Evolutionary conservation across 2,113 vertebrate species (phyloP), one percentile per base, ranked within the genome.

Genomic region (Toxostoma redivivum): DNA sequence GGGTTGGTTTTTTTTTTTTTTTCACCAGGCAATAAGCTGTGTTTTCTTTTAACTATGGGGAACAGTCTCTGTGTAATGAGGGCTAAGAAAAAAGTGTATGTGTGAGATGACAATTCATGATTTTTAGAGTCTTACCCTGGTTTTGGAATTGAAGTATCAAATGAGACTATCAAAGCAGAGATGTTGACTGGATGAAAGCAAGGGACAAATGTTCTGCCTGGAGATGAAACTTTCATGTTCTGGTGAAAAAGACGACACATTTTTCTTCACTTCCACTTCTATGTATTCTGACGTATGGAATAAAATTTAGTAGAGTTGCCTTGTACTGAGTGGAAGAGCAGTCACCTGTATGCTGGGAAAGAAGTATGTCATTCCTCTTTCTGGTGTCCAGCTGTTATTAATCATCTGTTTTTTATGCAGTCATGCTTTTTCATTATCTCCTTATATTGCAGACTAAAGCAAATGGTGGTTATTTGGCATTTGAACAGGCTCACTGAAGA

Each of bases 201-300:
- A 6, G 7, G 54, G 28, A 54, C 6, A 78, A 35, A 74, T 31
- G 24, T 35, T 60, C 25, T 85, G n/a, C 25, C 19, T 58, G 25
- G 28, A 86, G 76, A 77, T 44, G 20, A 44, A 79, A 94, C 79
- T 95, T 96, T 48, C 3, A 30, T 62, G 5, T 64, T 86, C 33
- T 73, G 31, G 37, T 5, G 14, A 45, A 57, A 53, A 50, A 38
- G 24, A 35, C 0, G 1, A 14, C 6, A 27, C 2, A 1, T 27
- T 64, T 70, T 74, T 45, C 17, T 92, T 20, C 10, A 1, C 17
- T 42, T 33, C 22, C 33, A 23, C 58, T 83, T 81, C n/a, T 61
- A 5, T 5, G 1, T 56, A 31, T 64, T 85, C 40, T 77, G 30
- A 53, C 58, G 12, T 31, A 35, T 38, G 30, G 42, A 51, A n/a